These are phyloP conservation scores for Aurelia aurita DNA, from an alignment of 30 jellyfish, hydroid and myxozoan species.

Conservation along the genomic window DNA sequence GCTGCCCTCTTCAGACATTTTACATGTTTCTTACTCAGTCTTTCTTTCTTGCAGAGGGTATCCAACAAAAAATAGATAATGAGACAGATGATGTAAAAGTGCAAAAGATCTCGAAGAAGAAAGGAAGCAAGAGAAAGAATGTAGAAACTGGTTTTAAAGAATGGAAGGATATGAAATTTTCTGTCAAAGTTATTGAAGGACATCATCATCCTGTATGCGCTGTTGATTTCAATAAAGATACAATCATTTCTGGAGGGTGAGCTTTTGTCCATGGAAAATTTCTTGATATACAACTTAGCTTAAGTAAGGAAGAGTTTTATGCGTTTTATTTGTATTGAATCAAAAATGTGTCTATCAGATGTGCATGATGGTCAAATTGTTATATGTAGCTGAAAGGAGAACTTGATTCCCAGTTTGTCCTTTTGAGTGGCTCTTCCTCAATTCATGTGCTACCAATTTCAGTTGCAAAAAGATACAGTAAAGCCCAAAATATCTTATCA, in stretches of 20 bases:
- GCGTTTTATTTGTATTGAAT: no score
- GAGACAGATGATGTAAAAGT: slow-evolving; percentile 58
- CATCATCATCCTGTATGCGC: slow-evolving; percentile 96
- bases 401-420: no score
- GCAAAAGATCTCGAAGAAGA: slow-evolving; percentile 6
- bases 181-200: slow-evolving; percentile 83
- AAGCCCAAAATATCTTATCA: no score
- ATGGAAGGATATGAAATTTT: slow-evolving; percentile 55
- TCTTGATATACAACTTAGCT: no score
- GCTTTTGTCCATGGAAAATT: not conserved
- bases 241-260: slow-evolving; percentile 90
- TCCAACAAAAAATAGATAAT: slow-evolving; percentile 7
- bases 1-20: no score
- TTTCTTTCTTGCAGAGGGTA: not conserved
- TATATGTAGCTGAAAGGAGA: no score
- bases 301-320: no score
- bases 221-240: slow-evolving; percentile 71
- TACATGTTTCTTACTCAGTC: not conserved
- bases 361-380: no score
- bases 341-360: no score
- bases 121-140: slow-evolving; percentile 25
- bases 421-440: no score
- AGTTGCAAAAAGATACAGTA: no score
- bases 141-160: slow-evolving; percentile 9
- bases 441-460: no score